These are phyloP conservation scores for Engraulis encrasicolus DNA, from an alignment of 2,113 vertebrate species.

Conservation along the genomic window DNA sequence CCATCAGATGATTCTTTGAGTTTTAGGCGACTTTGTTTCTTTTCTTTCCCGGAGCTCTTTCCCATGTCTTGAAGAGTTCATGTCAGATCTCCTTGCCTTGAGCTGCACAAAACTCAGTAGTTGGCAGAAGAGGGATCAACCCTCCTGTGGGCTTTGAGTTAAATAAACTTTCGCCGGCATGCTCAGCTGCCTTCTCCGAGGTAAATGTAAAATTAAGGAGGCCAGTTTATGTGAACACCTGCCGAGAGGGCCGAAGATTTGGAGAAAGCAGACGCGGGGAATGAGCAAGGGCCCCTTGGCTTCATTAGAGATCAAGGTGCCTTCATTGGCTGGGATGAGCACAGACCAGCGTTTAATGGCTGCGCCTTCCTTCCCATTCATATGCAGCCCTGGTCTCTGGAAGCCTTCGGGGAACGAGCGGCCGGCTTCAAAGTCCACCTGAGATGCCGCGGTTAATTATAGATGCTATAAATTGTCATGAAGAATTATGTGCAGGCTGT, in stretches of 20 bases:
- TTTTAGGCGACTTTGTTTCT: constrained; percentile 15
- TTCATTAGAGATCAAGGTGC: constrained; percentile 60
- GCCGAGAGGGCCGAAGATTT: constrained; percentile 43
- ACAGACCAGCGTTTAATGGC: background rate
- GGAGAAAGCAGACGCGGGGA: background rate
- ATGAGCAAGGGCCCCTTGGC: constrained; percentile 44
- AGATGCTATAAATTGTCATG: background rate
- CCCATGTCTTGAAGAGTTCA: background rate
- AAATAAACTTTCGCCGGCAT: constrained; percentile 48
- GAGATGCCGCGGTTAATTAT: background rate
- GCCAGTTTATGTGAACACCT: constrained; percentile 59
- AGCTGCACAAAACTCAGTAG: constrained; percentile 32
- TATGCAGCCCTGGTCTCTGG: background rate
- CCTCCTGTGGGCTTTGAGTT: constrained; percentile 46
- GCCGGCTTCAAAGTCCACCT: background rate
- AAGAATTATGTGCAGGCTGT: background rate
- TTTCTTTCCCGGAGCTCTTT: background rate
- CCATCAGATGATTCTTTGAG: background rate
- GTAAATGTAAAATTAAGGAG: constrained; percentile 58
- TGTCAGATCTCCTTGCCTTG: constrained; percentile 24
- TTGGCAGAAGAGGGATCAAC: constrained; percentile 36
- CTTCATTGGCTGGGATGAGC: constrained; percentile 37
- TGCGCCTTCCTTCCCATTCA: background rate
- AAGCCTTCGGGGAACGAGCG: background rate
- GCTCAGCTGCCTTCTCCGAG: constrained; percentile 35